Evolutionary conservation across 2,888 invertebrate species (phyloP).

Genomic region (Drosophila histrio): DNA sequence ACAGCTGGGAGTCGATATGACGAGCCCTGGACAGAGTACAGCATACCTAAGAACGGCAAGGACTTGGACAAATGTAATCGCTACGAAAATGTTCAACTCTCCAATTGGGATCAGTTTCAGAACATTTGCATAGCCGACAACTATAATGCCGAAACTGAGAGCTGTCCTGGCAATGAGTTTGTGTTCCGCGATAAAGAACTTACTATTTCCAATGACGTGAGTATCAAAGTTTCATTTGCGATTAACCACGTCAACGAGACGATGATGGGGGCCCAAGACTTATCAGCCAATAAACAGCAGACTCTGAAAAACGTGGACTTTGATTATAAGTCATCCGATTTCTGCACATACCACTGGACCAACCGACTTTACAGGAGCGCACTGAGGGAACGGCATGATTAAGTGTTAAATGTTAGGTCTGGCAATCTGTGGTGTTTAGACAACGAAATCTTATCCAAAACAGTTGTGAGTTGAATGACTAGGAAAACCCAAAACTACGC

Average conservation of each 20-base stretch:
- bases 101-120: slow-evolving; percentile 44
- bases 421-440: not conserved
- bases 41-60: slow-evolving; percentile 84
- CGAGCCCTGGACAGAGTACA: slow-evolving; percentile 85
- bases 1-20: slow-evolving; percentile 63
- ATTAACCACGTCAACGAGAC: slow-evolving; percentile 54
- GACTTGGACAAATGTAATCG: slow-evolving; percentile 84
- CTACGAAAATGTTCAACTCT: slow-evolving; percentile 69
- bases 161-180: slow-evolving; percentile 85
- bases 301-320: slow-evolving; percentile 64
- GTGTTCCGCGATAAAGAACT: slow-evolving; percentile 86
- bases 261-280: slow-evolving; percentile 44
- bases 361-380: not conserved
- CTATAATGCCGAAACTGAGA: slow-evolving; percentile 83
- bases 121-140: slow-evolving; percentile 83
- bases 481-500: not conserved
- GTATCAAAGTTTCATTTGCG: slow-evolving; percentile 71
- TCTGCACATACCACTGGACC: slow-evolving; percentile 40
- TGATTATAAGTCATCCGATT: slow-evolving; percentile 69
- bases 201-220: slow-evolving; percentile 88
- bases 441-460: slow-evolving; percentile 7
- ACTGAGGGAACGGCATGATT: not conserved
- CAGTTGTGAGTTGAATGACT: slow-evolving; percentile 23
- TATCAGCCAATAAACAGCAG: slow-evolving; percentile 58
- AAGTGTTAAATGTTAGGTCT: not conserved